Evolutionary conservation across 2,888 invertebrate species (phyloP).

Genomic region (Mesopsocus fuscifrons): DNA sequence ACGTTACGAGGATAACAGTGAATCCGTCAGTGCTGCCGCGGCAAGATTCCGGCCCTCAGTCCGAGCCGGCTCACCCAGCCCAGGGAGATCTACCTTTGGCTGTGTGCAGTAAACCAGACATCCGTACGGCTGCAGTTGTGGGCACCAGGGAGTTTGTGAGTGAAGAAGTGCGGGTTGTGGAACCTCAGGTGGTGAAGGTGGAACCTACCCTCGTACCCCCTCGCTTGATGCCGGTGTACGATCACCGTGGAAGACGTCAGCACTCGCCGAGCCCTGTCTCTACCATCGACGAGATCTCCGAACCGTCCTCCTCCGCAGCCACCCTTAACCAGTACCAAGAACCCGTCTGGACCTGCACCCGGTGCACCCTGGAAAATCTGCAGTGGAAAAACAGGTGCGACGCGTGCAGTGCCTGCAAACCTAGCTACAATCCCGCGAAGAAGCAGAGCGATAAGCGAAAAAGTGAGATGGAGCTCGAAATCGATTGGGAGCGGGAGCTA

Average conservation of each 20-base stretch:
- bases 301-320: constrained; percentile 14
- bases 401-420: constrained; percentile 34
- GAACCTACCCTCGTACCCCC: background rate
- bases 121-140: background rate
- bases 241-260: constrained; percentile 13
- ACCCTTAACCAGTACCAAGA: background rate
- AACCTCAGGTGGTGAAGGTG: background rate
- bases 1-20: constrained; percentile 32
- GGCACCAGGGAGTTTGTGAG: background rate
- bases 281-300: constrained; percentile 19
- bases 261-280: constrained; percentile 19
- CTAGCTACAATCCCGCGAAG: constrained; percentile 16
- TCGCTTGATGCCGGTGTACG: background rate
- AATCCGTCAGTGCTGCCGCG: constrained; percentile 28
- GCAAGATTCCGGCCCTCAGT: background rate
- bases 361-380: constrained; percentile 38
- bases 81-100: background rate
- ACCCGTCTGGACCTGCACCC: constrained; percentile 34
- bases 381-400: constrained; percentile 41
- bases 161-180: background rate
- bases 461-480: background rate
- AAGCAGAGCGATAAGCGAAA: constrained; percentile 1
- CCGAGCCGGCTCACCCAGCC: background rate
- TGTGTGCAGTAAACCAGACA: background rate
- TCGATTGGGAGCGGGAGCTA: constrained; percentile 19